phyloP scores from a whole-genome alignment of 2,888 invertebrate species.

The Camptogramma bilineatum region DNA sequence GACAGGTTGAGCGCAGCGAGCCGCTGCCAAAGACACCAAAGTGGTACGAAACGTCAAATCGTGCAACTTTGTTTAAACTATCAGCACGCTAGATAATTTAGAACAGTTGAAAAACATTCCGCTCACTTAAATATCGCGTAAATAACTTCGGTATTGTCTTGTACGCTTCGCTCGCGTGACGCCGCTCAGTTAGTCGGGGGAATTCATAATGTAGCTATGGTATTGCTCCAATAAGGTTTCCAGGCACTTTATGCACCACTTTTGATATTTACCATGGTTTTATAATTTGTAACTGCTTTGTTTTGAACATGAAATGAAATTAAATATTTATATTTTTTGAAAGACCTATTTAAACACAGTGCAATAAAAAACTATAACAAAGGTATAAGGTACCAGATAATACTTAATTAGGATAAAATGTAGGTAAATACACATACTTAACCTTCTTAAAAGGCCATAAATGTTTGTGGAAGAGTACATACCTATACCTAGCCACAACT shows the following conservation, averaged over 20 bases:
- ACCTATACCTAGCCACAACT: no score
- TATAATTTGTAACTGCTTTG: background rate
- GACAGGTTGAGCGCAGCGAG: constrained; percentile 37
- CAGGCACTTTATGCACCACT: background rate
- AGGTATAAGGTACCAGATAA: no score
- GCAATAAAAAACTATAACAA: no score
- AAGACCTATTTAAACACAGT: no score
- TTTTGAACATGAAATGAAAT: no score
- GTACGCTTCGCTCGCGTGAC: constrained; percentile 74
- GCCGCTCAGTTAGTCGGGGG: constrained; percentile 63
- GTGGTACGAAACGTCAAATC: constrained; percentile 41
- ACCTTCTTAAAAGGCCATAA: no score
- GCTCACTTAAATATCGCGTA: constrained; percentile 72
- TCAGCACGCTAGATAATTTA: constrained; percentile 68
- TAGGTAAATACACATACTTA: no score
- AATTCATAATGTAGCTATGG: constrained; percentile 61
- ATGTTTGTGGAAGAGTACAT: no score
- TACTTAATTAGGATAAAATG: no score
- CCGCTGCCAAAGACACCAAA: constrained; percentile 29
- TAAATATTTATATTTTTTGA: no score
- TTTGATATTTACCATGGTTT: constrained; percentile 1
- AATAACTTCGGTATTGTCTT: constrained; percentile 73
- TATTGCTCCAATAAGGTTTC: constrained; percentile 17
- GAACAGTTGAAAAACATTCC: constrained; percentile 58
- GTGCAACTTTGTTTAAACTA: constrained; percentile 42